Base-by-base conservation (phyloP, 2,888 invertebrate genomes). In the Uloborus plumipes region DNA sequence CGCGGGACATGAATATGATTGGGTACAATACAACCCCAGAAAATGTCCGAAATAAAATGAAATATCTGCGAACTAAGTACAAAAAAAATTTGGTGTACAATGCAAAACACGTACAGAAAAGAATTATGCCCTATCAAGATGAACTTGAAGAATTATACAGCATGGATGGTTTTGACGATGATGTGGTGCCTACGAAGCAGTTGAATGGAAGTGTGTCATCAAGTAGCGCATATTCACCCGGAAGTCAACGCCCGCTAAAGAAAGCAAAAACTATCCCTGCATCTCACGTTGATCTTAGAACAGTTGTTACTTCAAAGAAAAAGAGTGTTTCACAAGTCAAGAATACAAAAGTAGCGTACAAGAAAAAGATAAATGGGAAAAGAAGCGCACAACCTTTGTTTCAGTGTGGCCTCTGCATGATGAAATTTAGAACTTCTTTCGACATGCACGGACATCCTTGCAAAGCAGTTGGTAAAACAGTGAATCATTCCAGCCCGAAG, bases 331-430 rank as follows among this genome's bases (percentile, higher is more conserved):
- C 62, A 11, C 18, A 53, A n/a, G 39, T 65, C 2, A 76, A 71
- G 50, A 47, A 71, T 16, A 49, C 76, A 13, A 77, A 64, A 22
- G 20, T 53, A 9, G 2, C 59, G 9, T 70, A 75, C 58, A 82
- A 59, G 53, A 73, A 67, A 53, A 47, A 22, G 1, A 62, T n/a
- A n/a, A 0, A 39, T 16, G 22, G 16, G 9, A 83, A 77, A 58
- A 51, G 53, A 16, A 15, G 62, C 0, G 18, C 53, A 11, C 73
- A 73, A 14, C 77, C 72, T 4, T 49, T 83, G 15, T 83, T 69
- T 69, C 83, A 83, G 58, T 83, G 83, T 69, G 83, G 83, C 1
- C 67, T 77, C 7, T 83, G 83, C 50, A 69, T 76, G 69, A 50
- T 55, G 14, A 83, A 77, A 58, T 83, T 83, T 58, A 47, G 50